Conservation (phyloP, 1,140 invertebrate species). For the Drosophila nigrodunni region DNA sequence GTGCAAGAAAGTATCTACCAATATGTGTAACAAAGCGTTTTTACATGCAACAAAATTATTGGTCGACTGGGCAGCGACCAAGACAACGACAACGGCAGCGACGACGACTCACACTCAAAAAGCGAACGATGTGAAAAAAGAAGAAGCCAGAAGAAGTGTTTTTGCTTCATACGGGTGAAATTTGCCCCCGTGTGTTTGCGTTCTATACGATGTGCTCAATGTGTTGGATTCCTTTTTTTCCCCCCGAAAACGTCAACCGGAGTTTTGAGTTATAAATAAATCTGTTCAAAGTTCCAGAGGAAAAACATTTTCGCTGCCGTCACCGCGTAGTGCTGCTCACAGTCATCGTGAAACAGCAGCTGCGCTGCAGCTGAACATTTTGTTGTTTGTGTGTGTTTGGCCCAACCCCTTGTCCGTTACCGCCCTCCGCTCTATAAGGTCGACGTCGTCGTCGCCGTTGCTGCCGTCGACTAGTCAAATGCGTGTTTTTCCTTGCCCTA, state of each 20-base stretch:
- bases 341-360: constrained; percentile 72
- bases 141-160: constrained; percentile 68
- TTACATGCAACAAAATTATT: constrained; percentile 52
- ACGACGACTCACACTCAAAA: constrained; percentile 68
- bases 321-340: constrained; percentile 18
- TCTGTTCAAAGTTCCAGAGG: constrained; percentile 70
- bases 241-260: constrained; percentile 62
- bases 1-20: constrained; percentile 30
- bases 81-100: constrained; percentile 48
- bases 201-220: constrained; percentile 41
- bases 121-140: constrained; percentile 71
- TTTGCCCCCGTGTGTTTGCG: constrained; percentile 65
- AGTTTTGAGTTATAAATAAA: constrained; percentile 81
- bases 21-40: constrained; percentile 48
- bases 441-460: constrained; percentile 12
- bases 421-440: constrained; percentile 1
- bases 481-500: constrained; percentile 64
- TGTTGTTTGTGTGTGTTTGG: constrained; percentile 52
- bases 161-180: constrained; percentile 72
- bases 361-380: constrained; percentile 66
- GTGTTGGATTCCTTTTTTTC: constrained; percentile 32
- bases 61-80: constrained; percentile 71
- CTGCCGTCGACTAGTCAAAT: constrained; percentile 42
- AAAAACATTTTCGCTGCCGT: constrained; percentile 65
- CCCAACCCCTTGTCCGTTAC: constrained; percentile 9